Evolutionary conservation across 2,888 invertebrate genomes (phyloP).

Genomic region (Leistus spinibarbis): DNA sequence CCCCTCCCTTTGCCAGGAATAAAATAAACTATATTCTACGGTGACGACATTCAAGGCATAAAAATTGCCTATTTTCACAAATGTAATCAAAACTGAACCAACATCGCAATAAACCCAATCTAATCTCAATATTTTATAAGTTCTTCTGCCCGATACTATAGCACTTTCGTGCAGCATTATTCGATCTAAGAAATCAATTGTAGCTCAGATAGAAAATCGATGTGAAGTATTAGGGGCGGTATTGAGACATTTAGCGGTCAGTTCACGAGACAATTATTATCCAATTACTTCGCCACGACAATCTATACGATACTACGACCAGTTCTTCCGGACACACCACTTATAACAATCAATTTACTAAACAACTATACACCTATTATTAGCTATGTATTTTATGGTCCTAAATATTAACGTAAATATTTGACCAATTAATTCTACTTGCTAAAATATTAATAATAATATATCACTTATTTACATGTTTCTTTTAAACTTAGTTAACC

Average conservation of each 20-base stretch:
- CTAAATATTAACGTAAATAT: neutral
- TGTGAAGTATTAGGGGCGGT: neutral
- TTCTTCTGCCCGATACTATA: neutral
- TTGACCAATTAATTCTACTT: neutral
- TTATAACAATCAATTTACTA: neutral
- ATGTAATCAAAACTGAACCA: conserved; percentile 51
- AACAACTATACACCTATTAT: too few species aligned
- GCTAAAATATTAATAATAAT: neutral
- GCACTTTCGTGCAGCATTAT: neutral
- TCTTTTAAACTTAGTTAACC: too few species aligned
- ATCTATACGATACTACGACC: conserved; percentile 15
- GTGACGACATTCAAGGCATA: conserved; percentile 51
- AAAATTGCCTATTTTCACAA: conserved; percentile 53
- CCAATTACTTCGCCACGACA: conserved; percentile 28
- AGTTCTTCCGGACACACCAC: neutral
- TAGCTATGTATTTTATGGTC: neutral
- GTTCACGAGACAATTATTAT: conserved; percentile 36
- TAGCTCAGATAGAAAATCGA: neutral
- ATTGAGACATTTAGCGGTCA: conserved; percentile 25
- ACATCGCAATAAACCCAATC: conserved; percentile 46
- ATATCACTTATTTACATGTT: too few species aligned
- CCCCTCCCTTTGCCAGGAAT: conserved; percentile 3
- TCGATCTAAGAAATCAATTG: neutral
- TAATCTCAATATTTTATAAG: conserved; percentile 50
- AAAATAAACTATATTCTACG: conserved; percentile 45